phyloP scores from a whole-genome alignment of 2,113 vertebrate species.

The Hystrix cristata region DNA sequence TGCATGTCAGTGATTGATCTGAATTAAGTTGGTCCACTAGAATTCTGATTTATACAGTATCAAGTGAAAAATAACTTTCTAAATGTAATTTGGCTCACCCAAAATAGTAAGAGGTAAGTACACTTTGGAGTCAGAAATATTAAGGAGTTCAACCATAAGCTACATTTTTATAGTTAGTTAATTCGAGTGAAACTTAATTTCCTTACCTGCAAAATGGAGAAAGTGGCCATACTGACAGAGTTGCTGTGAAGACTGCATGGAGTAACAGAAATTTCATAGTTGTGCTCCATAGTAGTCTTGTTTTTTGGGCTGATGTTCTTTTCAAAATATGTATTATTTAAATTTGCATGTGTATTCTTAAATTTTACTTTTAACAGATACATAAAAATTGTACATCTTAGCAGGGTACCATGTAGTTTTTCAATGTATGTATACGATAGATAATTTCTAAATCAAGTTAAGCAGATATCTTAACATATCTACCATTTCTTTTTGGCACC shows the following conservation, averaged over 20 bases:
- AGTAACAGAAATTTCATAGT: background rate
- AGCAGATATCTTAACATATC: background rate
- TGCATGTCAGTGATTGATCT: background rate
- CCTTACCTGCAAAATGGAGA: background rate
- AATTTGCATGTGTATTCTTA: background rate
- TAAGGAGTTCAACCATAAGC: background rate
- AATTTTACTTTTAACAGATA: background rate
- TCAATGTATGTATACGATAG: background rate
- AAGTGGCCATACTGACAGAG: too few relatives aligned
- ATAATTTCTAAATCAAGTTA: background rate
- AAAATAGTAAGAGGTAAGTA: background rate
- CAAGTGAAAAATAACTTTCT: background rate
- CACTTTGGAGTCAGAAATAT: background rate
- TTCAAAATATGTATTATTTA: background rate
- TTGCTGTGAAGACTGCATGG: too few relatives aligned
- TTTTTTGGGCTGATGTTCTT: background rate
- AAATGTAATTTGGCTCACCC: background rate
- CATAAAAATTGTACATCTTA: background rate
- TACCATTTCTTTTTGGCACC: background rate
- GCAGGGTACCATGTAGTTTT: background rate
- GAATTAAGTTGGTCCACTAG: background rate
- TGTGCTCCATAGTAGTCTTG: background rate
- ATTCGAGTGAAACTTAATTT: background rate
- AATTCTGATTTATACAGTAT: background rate
- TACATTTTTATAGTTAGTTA: background rate